Evolutionary conservation across 2,797 vertebrate species (phyloP).

Genomic region (Martes flavigula): DNA sequence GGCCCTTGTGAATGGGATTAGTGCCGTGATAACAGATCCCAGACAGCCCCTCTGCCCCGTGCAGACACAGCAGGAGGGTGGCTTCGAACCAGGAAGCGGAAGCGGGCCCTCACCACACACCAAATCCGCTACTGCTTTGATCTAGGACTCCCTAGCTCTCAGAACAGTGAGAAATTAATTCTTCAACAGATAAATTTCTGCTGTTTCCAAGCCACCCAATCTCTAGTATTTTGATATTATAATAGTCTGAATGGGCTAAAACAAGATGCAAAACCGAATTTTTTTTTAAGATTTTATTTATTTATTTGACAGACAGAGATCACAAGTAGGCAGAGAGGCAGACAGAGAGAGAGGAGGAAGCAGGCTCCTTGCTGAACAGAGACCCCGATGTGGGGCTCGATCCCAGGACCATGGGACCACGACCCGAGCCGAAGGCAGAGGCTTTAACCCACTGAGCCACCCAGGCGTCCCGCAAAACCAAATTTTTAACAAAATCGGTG

Average conservation of each 20-base stretch:
- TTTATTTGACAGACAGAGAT: too few species aligned
- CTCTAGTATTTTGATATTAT: background rate
- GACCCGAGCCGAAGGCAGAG: too few species aligned
- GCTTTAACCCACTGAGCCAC: too few species aligned
- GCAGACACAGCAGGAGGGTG: background rate
- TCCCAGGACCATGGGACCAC: too few species aligned
- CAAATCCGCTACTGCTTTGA: background rate
- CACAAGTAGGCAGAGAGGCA: too few species aligned
- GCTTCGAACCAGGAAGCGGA: background rate
- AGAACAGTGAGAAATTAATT: background rate
- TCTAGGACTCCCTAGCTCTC: background rate
- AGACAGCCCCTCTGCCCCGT: background rate
- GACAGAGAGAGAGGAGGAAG: too few species aligned
- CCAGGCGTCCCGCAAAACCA: background rate
- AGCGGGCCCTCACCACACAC: rapidly evolving
- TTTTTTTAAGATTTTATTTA: background rate
- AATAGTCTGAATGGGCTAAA: background rate
- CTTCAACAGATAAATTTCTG: background rate
- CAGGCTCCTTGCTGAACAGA: too few species aligned
- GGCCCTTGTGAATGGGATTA: background rate
- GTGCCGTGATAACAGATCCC: background rate
- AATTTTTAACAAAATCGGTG: background rate
- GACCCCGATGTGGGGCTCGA: too few species aligned
- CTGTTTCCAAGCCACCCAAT: background rate
- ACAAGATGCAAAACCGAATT: background rate